Conservation (phyloP, 2,797 vertebrate species). For the Eleutherodactylus coqui region DNA sequence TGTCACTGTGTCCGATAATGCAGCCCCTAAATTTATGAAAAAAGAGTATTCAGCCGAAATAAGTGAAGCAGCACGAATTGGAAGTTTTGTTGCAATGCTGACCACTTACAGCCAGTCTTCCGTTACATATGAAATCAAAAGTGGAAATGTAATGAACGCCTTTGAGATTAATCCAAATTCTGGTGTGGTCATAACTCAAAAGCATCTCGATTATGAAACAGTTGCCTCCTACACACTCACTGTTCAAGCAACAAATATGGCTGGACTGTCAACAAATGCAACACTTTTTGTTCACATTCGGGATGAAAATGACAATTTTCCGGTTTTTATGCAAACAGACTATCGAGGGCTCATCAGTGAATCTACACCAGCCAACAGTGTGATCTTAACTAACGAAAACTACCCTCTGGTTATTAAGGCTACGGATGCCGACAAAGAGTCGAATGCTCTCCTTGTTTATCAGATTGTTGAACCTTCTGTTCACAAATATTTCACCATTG, state of each 20-base stretch:
- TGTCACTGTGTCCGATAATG: conserved; percentile 94
- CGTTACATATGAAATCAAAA: conserved; percentile 92
- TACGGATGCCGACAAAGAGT: conserved; percentile 87
- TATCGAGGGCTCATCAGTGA: conserved; percentile 93
- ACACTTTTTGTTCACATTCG: conserved; percentile 87
- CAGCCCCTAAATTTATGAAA: conserved; percentile 88
- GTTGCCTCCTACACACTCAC: conserved; percentile 81
- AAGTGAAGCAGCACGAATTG: conserved; percentile 82
- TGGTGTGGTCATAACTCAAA: conserved; percentile 89
- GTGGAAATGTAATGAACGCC: conserved; percentile 83
- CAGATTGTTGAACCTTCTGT: conserved; percentile 93
- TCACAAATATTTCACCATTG: conserved; percentile 92
- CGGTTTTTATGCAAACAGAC: conserved; percentile 83
- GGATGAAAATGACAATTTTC: conserved; percentile 95
- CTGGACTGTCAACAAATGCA: conserved; percentile 86
- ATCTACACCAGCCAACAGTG: conserved; percentile 86
- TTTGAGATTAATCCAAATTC: conserved; percentile 96
- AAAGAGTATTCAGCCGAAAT: conserved; percentile 90
- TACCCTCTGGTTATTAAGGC: conserved; percentile 91
- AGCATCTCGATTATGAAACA: conserved; percentile 88
- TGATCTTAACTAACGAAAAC: conserved; percentile 88
- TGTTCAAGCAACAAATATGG: conserved; percentile 96
- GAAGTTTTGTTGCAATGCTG: conserved; percentile 89
- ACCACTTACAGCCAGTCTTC: conserved; percentile 91
- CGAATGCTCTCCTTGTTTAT: conserved; percentile 93